Percentiles rank a stretch among this genome's conserved stretches.
Conservation (phyloP, 2,888 invertebrate species). For the Hyposoter didymator region DNA sequence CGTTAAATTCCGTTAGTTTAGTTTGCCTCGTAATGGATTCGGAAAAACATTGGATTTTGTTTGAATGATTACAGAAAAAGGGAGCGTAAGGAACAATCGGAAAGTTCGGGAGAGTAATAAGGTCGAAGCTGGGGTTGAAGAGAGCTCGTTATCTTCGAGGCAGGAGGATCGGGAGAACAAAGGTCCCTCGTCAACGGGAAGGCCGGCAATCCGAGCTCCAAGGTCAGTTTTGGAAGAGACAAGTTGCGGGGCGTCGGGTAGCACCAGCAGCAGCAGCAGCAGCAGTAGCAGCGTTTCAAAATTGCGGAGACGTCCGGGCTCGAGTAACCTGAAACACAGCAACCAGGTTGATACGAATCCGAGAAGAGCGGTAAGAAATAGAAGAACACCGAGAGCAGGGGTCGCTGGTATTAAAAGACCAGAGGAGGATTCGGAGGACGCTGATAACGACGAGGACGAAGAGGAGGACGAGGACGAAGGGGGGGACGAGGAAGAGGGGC, state of each 20-base stretch:
- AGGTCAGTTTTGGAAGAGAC: slow-evolving; percentile 81
- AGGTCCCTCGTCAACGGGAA: slow-evolving; percentile 80
- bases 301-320: slow-evolving; percentile 77
- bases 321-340: slow-evolving; percentile 72
- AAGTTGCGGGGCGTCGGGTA: slow-evolving; percentile 75
- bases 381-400: slow-evolving; percentile 57
- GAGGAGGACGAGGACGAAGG: slow-evolving; percentile 17
- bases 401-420: slow-evolving; percentile 50
- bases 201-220: slow-evolving; percentile 77
- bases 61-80: slow-evolving; percentile 79
- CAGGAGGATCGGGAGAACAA: slow-evolving; percentile 83
- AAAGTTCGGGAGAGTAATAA: slow-evolving; percentile 78
- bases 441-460: slow-evolving; percentile 42
- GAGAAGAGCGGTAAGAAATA: slow-evolving; percentile 72
- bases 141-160: slow-evolving; percentile 73
- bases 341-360: slow-evolving; percentile 70
- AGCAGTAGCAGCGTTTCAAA: slow-evolving; percentile 77
- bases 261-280: slow-evolving; percentile 68
- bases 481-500: slow-evolving; percentile 28
- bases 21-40: too few species aligned
- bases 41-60: slow-evolving; percentile 15
- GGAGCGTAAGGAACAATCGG: slow-evolving; percentile 77
- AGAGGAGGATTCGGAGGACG: slow-evolving; percentile 43
- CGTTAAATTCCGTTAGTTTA: too few species aligned
- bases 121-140: slow-evolving; percentile 68